Conservation (phyloP, 2,888 invertebrate species). For the Microdon myrmicae region DNA sequence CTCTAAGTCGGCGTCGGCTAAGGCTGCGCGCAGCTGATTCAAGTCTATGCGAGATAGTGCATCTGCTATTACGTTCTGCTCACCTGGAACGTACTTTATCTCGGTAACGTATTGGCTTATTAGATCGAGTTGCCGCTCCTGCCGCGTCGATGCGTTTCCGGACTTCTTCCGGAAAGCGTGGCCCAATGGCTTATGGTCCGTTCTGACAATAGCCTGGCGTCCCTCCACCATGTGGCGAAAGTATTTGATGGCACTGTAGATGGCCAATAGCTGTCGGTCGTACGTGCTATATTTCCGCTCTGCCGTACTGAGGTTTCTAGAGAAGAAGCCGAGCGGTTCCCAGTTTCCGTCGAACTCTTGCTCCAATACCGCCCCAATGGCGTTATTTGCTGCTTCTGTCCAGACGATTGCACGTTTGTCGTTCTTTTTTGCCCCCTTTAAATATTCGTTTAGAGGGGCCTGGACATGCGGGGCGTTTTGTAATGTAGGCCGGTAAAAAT, state of each 20-base stretch:
- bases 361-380: conserved; percentile 34
- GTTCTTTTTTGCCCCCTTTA: too few relatives aligned
- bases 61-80: too few relatives aligned
- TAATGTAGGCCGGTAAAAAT: too few relatives aligned
- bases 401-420: too few relatives aligned
- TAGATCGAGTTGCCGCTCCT: conserved; percentile 59
- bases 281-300: conserved; percentile 59
- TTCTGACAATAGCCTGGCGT: conserved; percentile 26
- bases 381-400: conserved; percentile 37
- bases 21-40: too few relatives aligned
- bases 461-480: too few relatives aligned
- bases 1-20: too few relatives aligned
- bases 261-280: conserved; percentile 63
- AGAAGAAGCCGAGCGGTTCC: conserved; percentile 55
- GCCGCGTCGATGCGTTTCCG: conserved; percentile 58
- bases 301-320: conserved; percentile 56
- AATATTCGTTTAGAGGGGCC: too few relatives aligned
- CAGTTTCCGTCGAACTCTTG: conserved; percentile 26
- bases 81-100: too few relatives aligned
- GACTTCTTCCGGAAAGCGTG: conserved; percentile 57
- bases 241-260: conserved; percentile 59
- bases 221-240: conserved; percentile 51
- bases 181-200: conserved; percentile 43
- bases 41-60: too few relatives aligned
- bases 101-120: conserved; percentile 40